These are phyloP conservation scores for Gryllus longicercus DNA, from an alignment of 2,888 invertebrate genomes.

Conservation along the genomic window DNA sequence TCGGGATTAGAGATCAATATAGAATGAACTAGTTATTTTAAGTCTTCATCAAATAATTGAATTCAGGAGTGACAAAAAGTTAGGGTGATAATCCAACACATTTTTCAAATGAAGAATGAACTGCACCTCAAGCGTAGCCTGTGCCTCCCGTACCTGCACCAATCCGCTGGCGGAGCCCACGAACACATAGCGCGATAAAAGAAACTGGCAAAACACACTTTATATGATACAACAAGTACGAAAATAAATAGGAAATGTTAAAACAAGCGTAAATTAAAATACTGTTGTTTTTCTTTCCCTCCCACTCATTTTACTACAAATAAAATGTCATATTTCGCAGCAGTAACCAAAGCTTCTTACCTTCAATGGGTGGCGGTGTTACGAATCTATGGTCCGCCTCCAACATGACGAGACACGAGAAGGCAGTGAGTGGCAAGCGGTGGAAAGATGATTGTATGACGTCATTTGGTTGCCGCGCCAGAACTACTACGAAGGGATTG, in stretches of 20 bases:
- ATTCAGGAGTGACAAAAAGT: not conserved
- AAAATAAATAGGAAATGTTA: slow-evolving; percentile 23
- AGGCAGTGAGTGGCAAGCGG: slow-evolving; percentile 26
- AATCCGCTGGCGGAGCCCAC: slow-evolving; percentile 12
- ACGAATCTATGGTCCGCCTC: slow-evolving; percentile 27
- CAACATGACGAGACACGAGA: slow-evolving; percentile 27
- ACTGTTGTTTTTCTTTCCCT: not conserved
- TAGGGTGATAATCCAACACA: not conserved
- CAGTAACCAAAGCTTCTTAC: slow-evolving; percentile 23
- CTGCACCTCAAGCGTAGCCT: not conserved
- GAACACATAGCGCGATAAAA: slow-evolving; percentile 26
- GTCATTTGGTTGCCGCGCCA: not conserved
- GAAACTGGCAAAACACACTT: slow-evolving; percentile 22
- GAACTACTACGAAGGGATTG: not conserved
- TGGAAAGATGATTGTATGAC: not conserved
- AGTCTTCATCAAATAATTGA: too few species aligned
- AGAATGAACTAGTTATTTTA: too few species aligned
- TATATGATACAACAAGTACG: not conserved
- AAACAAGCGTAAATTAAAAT: slow-evolving; percentile 18
- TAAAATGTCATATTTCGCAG: not conserved
- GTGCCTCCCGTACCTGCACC: slow-evolving; percentile 23
- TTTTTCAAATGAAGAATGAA: slow-evolving; percentile 19
- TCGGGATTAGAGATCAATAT: too few species aligned
- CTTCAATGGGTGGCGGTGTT: slow-evolving; percentile 29
- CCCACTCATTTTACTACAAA: not conserved